Conservation (phyloP, 1,140 invertebrate species). For the Tetramorium simillimum region DNA sequence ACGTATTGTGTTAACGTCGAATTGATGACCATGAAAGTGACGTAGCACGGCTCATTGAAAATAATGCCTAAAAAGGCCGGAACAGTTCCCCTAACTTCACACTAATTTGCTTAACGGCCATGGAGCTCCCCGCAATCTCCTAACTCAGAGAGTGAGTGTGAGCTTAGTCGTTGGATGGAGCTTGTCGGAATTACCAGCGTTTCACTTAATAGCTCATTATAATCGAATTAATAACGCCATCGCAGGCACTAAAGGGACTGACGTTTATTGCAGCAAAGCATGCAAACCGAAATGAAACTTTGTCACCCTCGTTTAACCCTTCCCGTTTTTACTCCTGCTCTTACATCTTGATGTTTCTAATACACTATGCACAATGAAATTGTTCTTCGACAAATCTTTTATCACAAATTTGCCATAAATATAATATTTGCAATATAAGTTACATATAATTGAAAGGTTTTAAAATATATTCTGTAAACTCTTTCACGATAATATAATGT, state of each 20-base stretch:
- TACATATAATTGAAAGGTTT: neutral
- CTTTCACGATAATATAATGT: neutral
- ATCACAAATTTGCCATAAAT: neutral
- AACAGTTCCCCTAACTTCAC: constrained; percentile 61
- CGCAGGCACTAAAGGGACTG: constrained; percentile 63
- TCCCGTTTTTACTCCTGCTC: constrained; percentile 43
- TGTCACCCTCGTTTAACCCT: constrained; percentile 49
- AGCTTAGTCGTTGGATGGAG: constrained; percentile 77
- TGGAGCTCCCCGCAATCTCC: constrained; percentile 63
- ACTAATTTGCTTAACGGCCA: constrained; percentile 79
- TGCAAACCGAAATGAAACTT: constrained; percentile 73
- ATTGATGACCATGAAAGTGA: constrained; percentile 24
- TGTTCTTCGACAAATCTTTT: neutral
- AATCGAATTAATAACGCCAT: constrained; percentile 82
- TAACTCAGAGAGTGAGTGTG: constrained; percentile 70
- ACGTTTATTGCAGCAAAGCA: constrained; percentile 79
- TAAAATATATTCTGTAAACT: neutral
- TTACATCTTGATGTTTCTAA: constrained; percentile 30
- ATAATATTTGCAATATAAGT: neutral
- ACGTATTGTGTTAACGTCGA: neutral
- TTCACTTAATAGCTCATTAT: constrained; percentile 83
- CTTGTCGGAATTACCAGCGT: constrained; percentile 79
- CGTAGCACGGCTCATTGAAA: constrained; percentile 30
- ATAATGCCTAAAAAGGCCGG: constrained; percentile 42
- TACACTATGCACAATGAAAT: constrained; percentile 15